phyloP scores from a whole-genome alignment of 2,888 invertebrate species.

The Tipula vernalis region DNA sequence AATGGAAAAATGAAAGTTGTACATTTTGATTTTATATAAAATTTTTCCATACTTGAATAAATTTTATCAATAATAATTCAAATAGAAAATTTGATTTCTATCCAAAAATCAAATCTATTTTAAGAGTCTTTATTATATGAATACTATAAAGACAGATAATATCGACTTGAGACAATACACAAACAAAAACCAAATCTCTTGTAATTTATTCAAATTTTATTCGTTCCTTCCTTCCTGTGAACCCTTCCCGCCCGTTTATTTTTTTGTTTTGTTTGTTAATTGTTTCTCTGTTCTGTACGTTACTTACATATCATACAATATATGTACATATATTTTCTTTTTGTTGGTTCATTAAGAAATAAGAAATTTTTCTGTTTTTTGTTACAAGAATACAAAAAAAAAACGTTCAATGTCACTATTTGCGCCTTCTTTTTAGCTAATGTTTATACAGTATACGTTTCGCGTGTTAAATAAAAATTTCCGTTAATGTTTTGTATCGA shows the following conservation, averaged over 20 bases:
- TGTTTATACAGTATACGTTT: background rate
- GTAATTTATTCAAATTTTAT: background rate
- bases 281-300: background rate
- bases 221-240: background rate
- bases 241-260: background rate
- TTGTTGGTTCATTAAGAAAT: background rate
- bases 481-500: background rate
- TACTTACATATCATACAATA: background rate
- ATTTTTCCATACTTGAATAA: background rate
- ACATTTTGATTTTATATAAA: background rate
- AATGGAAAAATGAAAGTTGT: background rate
- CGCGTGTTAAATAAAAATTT: background rate
- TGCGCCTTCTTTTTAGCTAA: background rate
- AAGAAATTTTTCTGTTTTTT: background rate
- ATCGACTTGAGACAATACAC: background rate
- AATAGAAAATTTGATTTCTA: background rate
- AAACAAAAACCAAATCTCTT: background rate
- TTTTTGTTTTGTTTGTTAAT: background rate
- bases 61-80: background rate
- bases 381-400: background rate
- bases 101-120: background rate
- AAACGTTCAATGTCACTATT: background rate
- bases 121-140: background rate
- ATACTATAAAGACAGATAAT: background rate
- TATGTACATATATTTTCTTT: background rate